Conservation (phyloP, 2,888 invertebrate species). For the Deilephila elpenor region DNA sequence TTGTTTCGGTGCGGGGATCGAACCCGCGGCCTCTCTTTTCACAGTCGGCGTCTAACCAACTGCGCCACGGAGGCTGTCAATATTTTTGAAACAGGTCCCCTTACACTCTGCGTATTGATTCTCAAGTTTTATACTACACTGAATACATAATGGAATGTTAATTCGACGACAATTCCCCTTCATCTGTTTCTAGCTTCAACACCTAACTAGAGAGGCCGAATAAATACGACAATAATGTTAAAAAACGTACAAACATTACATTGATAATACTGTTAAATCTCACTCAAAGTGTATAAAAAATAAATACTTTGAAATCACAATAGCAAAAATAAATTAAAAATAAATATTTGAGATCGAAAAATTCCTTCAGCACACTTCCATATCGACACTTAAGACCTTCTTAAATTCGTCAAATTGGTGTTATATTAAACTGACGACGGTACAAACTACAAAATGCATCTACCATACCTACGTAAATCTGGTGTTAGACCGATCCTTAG, state of each 20-base stretch:
- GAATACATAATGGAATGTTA: background rate
- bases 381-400: background rate
- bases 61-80: no score
- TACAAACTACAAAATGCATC: no score
- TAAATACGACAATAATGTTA: constrained; percentile 4
- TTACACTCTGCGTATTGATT: no score
- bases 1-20: no score
- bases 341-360: constrained; percentile 40
- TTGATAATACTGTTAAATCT: constrained; percentile 40
- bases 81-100: no score
- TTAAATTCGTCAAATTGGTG: background rate
- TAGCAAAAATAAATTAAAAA: constrained; percentile 36
- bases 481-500: no score
- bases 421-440: background rate
- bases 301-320: constrained; percentile 41
- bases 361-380: background rate
- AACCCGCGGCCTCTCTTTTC: no score
- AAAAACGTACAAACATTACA: constrained; percentile 29
- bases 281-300: constrained; percentile 31
- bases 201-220: constrained; percentile 7
- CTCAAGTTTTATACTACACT: background rate
- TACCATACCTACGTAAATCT: no score
- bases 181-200: background rate
- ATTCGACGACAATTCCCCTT: background rate
- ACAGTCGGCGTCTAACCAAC: no score